These are phyloP conservation scores for Pycnonotus jocosus DNA, from an alignment of 2,113 vertebrate species.

Conservation along the genomic window DNA sequence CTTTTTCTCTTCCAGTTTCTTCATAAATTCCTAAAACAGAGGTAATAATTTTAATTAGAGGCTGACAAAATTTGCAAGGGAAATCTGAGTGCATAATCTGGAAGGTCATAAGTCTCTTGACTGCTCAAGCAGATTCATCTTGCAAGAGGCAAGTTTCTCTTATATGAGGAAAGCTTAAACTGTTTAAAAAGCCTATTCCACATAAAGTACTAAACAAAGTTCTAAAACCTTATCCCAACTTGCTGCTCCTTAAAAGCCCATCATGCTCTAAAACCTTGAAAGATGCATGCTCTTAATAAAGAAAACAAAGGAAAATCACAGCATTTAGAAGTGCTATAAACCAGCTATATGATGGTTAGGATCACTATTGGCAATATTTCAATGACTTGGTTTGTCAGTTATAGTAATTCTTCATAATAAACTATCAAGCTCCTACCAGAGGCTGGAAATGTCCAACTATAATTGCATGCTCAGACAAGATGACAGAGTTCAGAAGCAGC, in stretches of 20 bases:
- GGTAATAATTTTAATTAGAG: slow-evolving; percentile 32
- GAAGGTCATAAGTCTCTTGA: neutral
- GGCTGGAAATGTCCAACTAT: neutral
- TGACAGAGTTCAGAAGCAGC: slow-evolving; percentile 9
- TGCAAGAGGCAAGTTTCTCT: neutral
- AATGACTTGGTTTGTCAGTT: neutral
- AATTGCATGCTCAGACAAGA: slow-evolving; percentile 10
- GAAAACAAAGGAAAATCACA: neutral
- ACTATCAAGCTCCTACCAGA: neutral
- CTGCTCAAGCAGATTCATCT: neutral
- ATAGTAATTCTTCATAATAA: neutral
- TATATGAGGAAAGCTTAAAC: neutral
- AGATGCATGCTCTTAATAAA: neutral
- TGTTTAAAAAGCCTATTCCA: neutral
- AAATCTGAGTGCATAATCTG: neutral
- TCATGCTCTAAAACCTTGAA: neutral
- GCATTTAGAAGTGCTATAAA: neutral
- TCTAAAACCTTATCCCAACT: neutral
- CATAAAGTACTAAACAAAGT: neutral
- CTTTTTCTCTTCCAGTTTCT: slow-evolving; percentile 93
- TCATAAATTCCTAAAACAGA: slow-evolving; percentile 88
- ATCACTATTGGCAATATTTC: neutral
- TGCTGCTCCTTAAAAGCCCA: neutral
- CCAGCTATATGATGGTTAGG: neutral
- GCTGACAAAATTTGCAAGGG: neutral